These are phyloP conservation scores for Glareola pratincola DNA, from an alignment of 2,113 vertebrate genomes.

Conservation along the genomic window DNA sequence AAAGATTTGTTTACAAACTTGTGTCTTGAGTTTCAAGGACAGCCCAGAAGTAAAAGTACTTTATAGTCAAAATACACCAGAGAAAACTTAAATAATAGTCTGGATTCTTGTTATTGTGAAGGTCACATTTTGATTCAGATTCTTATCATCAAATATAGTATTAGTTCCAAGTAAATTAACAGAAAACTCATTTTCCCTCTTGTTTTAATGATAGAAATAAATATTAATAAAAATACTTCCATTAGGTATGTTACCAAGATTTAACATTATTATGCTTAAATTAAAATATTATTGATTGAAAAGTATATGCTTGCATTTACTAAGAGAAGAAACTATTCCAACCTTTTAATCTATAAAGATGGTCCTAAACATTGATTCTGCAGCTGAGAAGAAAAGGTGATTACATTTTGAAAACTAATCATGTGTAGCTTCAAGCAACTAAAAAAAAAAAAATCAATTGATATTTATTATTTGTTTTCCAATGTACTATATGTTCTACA, in stretches of 20 bases:
- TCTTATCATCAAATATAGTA: background rate
- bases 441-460: background rate
- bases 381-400: background rate
- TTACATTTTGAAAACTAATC: background rate
- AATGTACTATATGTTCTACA: background rate
- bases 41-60: background rate
- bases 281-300: slow-evolving; percentile 8
- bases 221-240: background rate
- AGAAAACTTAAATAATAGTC: background rate
- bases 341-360: background rate
- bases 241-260: background rate
- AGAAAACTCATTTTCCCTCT: background rate
- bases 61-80: background rate
- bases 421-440: background rate
- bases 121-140: background rate
- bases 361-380: background rate
- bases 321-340: background rate
- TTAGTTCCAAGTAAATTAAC: background rate
- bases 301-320: background rate
- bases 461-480: slow-evolving; percentile 17
- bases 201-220: background rate
- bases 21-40: background rate
- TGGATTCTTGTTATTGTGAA: background rate
- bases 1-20: background rate
- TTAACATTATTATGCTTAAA: background rate